These are phyloP conservation scores for Gymnocephalus cernua DNA, from an alignment of 2,113 vertebrate genomes.

Conservation along the genomic window DNA sequence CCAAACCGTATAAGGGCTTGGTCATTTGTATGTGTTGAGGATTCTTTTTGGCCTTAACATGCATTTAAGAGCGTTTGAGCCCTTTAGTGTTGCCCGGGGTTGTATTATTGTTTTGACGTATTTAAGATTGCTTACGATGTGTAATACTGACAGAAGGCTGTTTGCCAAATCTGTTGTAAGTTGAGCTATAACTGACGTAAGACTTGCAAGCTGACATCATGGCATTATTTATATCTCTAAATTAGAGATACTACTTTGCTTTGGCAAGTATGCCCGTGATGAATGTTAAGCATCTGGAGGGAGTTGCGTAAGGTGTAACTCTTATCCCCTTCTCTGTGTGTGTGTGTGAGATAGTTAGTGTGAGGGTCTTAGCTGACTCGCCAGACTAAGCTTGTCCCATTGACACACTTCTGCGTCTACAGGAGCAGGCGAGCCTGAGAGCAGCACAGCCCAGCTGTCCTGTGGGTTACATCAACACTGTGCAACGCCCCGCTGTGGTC, in stretches of 20 bases:
- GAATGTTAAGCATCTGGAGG: conserved; percentile 39
- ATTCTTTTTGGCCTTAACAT: conserved; percentile 15
- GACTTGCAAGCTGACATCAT: conserved; percentile 38
- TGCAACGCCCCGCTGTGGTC: conserved; percentile 64
- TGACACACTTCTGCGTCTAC: conserved; percentile 70
- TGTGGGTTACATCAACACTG: conserved; percentile 64
- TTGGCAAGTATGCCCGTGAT: neutral
- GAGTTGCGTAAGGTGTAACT: conserved; percentile 13
- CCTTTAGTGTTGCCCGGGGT: neutral
- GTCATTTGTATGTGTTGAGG: conserved; percentile 15
- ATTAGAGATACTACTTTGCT: conserved; percentile 43
- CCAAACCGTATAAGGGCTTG: conserved; percentile 28
- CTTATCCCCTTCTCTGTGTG: conserved; percentile 40
- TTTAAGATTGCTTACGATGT: neutral
- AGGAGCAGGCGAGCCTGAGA: conserved; percentile 40
- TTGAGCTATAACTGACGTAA: conserved; percentile 38
- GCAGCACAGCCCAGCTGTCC: conserved; percentile 60
- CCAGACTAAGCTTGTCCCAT: conserved; percentile 55
- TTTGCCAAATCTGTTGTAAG: conserved; percentile 22
- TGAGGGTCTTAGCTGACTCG: conserved; percentile 37
- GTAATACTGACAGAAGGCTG: conserved; percentile 14
- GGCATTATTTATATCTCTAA: conserved; percentile 51
- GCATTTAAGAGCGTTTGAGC: conserved; percentile 3
- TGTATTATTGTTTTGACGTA: neutral
- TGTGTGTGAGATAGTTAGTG: neutral